Base-by-base conservation (phyloP, 1,140 invertebrate species). In the Mizuhopecten yessoensis region DNA sequence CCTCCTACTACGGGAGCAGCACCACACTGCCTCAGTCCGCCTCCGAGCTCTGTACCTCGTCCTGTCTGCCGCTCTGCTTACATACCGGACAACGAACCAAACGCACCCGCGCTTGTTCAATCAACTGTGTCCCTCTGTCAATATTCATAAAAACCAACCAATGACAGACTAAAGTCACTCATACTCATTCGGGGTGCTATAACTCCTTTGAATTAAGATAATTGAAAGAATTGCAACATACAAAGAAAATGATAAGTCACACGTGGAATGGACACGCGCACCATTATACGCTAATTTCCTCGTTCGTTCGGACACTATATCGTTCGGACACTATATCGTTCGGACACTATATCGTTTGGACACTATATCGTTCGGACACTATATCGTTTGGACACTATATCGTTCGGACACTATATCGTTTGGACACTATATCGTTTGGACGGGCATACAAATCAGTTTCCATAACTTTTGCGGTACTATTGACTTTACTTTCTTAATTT, bases 71-170 rank as follows among this genome's bases (percentile, higher is more conserved):
- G 57, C 57, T 75, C 57, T 29, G 57, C 57, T 29, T 75, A 75
- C 57, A 75, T 75, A 75, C 57, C 57, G 57, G 57, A 75, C 57
- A 75, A 75, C 57, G 57, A 75, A 75, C 57, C 57, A n/a, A 75
- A 75, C 57, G 57, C 57, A 75, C 57, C 57, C 57, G 57, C 57
- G 57, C n/a, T n/a, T 75, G 57, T 75, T 75, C 57, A 75, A 75
- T 75, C 57, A 75, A 75, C 57, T 75, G 57, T 75, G 57, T 75
- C 57, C 57, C 45, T 49, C 45, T 75, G 57, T 75, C 57, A 75
- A 75, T 75, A 75, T 75, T 75, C 57, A 75, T 75, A 75, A 75
- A 75, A 75, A 75, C 57, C 5, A 29, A 17, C 57, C 57, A 75
- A 75, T 75, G 57, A 75, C 57, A 75, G 57, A 17, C 57, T 17